Evolutionary conservation across 2,888 invertebrate species (phyloP), one percentile per base, ranked within the genome.

Genomic region (Eupithecia abbreviata): DNA sequence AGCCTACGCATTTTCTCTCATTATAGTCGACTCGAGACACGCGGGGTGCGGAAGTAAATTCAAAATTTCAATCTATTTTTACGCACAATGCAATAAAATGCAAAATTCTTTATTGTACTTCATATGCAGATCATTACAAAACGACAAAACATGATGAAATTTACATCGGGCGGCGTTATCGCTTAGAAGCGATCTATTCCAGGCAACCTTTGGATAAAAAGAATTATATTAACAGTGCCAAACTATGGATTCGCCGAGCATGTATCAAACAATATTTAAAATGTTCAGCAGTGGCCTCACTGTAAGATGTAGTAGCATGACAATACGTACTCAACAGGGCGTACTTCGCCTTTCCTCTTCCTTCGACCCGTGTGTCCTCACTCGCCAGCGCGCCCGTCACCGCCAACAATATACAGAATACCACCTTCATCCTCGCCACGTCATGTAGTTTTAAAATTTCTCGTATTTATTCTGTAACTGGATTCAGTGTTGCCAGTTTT

Each of bases 301-400:
- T 41, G 2, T 66, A 3, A 15, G 2, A 66, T 15, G 15, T 42
- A 66, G 65, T 41, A 66, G 15, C 42, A 62, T n/a, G 74, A 81
- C 72, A 74, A 70, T 83, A 93, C 94, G 92, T 83, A 94, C 94
- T 92, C 80, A 93, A 79, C 72, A 94, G 84, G 3, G 93, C 94
- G 79, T 88, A 93, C 87, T 92, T 91, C 45, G 86, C 91, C 85
- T 91, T 93, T 30, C 93, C 94, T 79, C 94, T 87, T 3, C 89
- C 87, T 81, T 93, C 92, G 7, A 84, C 80, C 67, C 81, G 85
- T 47, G 78, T 85, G 74, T 84, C 83, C 42, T 87, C 85, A 30
- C 65, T 78, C 12, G 80, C 84, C 73, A 84, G 82, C 58, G 72
- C 55, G 9, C 82, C 82, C 47, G 65, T 66, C 13, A 86, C 75